A percentile compares a stretch with the other conserved stretches of the same genome.
Conservation (phyloP, 2,113 vertebrate species). For the Phalacrocorax pelagicus region DNA sequence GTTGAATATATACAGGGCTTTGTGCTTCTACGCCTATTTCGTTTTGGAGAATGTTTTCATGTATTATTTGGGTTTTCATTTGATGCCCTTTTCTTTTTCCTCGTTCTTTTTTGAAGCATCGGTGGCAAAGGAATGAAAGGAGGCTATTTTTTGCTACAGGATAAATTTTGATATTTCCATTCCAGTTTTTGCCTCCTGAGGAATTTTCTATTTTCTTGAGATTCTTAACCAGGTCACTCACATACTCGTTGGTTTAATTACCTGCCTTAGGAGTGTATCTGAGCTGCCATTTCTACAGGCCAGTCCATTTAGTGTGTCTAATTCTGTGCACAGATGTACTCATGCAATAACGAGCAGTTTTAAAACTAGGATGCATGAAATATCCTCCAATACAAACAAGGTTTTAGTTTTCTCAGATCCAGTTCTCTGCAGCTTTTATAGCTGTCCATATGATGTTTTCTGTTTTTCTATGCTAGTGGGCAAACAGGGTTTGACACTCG, state of each 20-base stretch:
- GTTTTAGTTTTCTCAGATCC: neutral
- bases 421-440: neutral
- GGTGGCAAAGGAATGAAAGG: constrained; percentile 54
- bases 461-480: neutral
- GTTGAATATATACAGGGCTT: constrained; percentile 52
- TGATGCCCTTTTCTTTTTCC: constrained; percentile 49
- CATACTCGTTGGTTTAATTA: constrained; percentile 7
- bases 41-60: constrained; percentile 60
- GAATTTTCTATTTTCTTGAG: constrained; percentile 60
- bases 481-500: neutral
- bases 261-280: neutral
- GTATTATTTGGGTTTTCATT: constrained; percentile 62
- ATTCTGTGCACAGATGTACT: neutral
- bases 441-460: neutral
- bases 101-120: constrained; percentile 23
- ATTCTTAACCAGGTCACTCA: constrained; percentile 52
- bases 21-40: constrained; percentile 48
- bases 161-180: constrained; percentile 62
- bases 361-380: neutral
- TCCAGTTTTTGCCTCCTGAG: constrained; percentile 58
- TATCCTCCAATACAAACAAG: neutral
- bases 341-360: neutral
- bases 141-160: constrained; percentile 60
- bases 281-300: constrained; percentile 4
- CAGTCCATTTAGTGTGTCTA: neutral